Percentiles rank a stretch among this genome's conserved stretches.
These are phyloP conservation scores for Anarhynchus alexandrinus DNA, from an alignment of 2,113 vertebrate species.

Conservation along the genomic window DNA sequence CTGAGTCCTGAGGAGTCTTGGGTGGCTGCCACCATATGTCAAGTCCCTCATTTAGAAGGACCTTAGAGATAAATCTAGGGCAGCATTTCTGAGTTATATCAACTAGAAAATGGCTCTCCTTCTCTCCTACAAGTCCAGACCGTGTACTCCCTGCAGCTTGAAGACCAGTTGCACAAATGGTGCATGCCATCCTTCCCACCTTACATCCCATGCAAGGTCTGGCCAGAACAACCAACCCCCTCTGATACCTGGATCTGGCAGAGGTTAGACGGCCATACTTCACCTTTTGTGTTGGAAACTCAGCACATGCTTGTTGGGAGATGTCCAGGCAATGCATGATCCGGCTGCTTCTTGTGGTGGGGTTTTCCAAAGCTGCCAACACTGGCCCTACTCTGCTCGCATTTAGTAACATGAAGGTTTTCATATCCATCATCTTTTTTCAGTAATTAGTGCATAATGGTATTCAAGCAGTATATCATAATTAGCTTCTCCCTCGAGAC, in stretches of 20 bases:
- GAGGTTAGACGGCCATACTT: background rate
- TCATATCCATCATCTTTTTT: background rate
- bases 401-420: background rate
- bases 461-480: background rate
- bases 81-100: background rate
- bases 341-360: background rate
- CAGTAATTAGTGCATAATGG: background rate
- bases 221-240: background rate
- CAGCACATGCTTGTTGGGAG: background rate
- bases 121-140: background rate
- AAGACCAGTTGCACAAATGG: background rate
- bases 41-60: background rate
- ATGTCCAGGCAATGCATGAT: background rate
- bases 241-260: background rate
- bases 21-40: background rate
- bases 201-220: background rate
- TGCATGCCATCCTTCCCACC: background rate
- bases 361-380: background rate
- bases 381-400: background rate
- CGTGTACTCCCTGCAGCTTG: accelerated
- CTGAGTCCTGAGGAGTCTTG: background rate
- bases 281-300: background rate
- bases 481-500: background rate
- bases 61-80: background rate
- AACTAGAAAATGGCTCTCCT: background rate